Evolutionary conservation across 92 coral and sea anemone species (phyloP), one percentile per base, ranked within the genome.

Genomic region (Epizoanthus illoricatus): DNA sequence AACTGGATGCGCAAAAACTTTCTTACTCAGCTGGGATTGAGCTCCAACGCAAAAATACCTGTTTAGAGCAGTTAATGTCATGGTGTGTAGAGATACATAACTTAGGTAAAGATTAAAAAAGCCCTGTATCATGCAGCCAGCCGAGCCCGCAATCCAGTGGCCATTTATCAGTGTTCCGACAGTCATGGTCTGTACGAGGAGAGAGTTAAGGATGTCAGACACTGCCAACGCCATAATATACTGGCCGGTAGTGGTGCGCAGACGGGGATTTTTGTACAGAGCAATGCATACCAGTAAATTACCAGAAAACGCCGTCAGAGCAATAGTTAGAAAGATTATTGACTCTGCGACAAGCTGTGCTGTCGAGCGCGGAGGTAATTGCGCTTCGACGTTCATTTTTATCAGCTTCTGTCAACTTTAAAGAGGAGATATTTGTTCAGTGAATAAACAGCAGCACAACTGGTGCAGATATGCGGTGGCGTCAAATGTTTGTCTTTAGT

Each of bases 31-130:
- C 81, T 62, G 71, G 2, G 71, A 40, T 18, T 65, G 59, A 41
- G 69, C 19, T 1, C 81, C 41, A 55, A 76, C 20, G 20, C 70
- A 76, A 39, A 61, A 76, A 13, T 17, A 76, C n/a, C 81, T 76
- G 70, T 76, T 76, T 42, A 76, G 45, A 10, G 81, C 81, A 21
- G 81, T 76, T 42, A 76, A 56, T 10, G 81, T 62, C 81, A 76
- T 76, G 12, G 70, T 76, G 39, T 76, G 81, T 19, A 76, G 69
- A 58, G 81, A 76, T 11, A 76, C 71, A 20, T 76, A 76, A 39
- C 81, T 76, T 47, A 76, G 81, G 56, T 76, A 76, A 56, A 76
- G 23, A 39, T 76, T 76, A n/a, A 76, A 76, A 43, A 76, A 76
- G 23, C 81, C 81, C 23, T 76, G 81, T 36, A n/a, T 76, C 59